Conservation (phyloP, 2,797 vertebrate species). For the Melopsittacus undulatus region DNA sequence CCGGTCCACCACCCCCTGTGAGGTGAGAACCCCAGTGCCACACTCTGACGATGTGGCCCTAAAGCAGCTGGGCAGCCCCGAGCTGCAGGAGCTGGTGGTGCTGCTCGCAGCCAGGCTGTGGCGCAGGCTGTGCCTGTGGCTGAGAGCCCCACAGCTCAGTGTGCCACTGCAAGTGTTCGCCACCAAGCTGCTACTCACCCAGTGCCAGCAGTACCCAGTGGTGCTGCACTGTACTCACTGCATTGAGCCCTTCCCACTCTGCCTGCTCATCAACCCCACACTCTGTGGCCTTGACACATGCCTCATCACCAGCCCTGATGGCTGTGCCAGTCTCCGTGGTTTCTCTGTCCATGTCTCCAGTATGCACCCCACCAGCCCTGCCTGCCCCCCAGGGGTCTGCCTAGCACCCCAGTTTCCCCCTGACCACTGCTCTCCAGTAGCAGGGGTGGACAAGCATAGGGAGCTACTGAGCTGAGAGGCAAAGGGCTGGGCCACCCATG, state of each 20-base stretch:
- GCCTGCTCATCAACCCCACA: constrained; percentile 86
- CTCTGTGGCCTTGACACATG: constrained; percentile 80
- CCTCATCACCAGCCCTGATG: constrained; percentile 82
- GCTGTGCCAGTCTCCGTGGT: constrained; percentile 86
- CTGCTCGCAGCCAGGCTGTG: constrained; percentile 84
- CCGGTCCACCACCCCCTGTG: constrained; percentile 80
- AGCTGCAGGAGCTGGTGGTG: constrained; percentile 80
- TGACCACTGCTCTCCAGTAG: fast-evolving
- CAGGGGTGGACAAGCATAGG: constrained; percentile 85
- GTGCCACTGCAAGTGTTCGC: constrained; percentile 86
- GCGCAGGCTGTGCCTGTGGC: constrained; percentile 79
- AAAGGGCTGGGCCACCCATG: constrained; percentile 86
- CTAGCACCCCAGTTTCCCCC: not conserved
- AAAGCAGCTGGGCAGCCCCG: constrained; percentile 63
- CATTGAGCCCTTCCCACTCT: constrained; percentile 72
- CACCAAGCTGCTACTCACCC: constrained; percentile 79
- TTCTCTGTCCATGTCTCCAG: constrained; percentile 91
- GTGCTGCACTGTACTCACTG: constrained; percentile 66
- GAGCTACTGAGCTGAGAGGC: constrained; percentile 82
- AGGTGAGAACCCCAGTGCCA: constrained; percentile 87
- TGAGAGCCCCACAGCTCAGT: constrained; percentile 91
- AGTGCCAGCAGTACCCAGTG: constrained; percentile 69
- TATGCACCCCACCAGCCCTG: constrained; percentile 12
- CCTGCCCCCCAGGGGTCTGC: not conserved
- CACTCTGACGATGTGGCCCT: constrained; percentile 77